A percentile compares a stretch with the other conserved stretches of the same genome.
phyloP scores from a whole-genome alignment of 2,888 invertebrate species.

The Standfussiana lucernea region DNA sequence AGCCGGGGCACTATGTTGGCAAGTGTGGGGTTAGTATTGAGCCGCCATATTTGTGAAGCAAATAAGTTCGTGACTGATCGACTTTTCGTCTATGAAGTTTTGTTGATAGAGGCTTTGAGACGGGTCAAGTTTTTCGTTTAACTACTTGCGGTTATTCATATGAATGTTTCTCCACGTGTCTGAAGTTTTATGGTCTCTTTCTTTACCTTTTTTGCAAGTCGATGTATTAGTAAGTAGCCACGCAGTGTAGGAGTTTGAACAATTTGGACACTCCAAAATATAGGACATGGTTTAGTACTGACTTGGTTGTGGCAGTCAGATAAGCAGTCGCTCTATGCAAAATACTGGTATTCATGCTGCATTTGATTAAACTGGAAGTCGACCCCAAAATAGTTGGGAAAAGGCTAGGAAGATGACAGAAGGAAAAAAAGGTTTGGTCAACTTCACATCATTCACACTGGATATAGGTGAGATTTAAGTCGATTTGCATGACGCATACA shows the following conservation, averaged over 20 bases:
- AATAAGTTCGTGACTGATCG: constrained; percentile 26
- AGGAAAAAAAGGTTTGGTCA: background rate
- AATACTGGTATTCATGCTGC: background rate
- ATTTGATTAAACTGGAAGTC: background rate
- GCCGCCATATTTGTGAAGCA: constrained; percentile 35
- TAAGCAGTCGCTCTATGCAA: background rate
- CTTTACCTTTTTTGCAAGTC: background rate
- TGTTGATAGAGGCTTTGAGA: constrained; percentile 19
- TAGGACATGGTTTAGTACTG: no score
- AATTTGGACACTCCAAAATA: background rate
- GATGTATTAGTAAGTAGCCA: background rate
- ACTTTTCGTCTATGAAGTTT: constrained; percentile 38
- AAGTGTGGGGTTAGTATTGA: constrained; percentile 30
- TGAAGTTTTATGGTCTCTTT: background rate
- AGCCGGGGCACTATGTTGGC: constrained; percentile 37
- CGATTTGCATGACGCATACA: background rate
- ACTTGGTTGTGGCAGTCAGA: background rate
- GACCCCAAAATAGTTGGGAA: background rate
- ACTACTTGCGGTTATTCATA: background rate
- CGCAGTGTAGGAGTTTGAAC: background rate
- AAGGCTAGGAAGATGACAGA: background rate
- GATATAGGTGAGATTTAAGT: background rate
- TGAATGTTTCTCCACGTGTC: background rate
- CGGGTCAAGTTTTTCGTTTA: background rate
- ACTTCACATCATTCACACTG: background rate